Conservation (phyloP, 2,113 vertebrate genomes). For the Stigmatopora argus region DNA sequence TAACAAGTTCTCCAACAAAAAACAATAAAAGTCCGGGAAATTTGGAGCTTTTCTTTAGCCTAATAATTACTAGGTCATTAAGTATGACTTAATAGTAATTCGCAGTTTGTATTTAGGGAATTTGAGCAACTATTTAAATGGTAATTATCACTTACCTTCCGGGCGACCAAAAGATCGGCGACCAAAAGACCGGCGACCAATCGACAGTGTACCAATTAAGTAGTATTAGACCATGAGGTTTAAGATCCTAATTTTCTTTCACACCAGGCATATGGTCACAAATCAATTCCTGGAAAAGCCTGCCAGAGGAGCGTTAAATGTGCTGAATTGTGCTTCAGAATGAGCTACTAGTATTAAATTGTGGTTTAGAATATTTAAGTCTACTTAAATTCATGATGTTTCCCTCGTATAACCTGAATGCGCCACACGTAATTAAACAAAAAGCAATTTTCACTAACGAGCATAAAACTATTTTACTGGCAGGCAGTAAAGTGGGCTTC, state of each 20-base stretch:
- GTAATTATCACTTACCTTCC: too few relatives aligned
- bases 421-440: neutral
- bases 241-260: conserved; percentile 24
- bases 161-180: too few relatives aligned
- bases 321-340: conserved; percentile 13
- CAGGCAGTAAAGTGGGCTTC: neutral
- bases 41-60: too few relatives aligned
- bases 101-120: too few relatives aligned
- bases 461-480: conserved; percentile 4
- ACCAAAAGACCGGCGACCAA: too few relatives aligned
- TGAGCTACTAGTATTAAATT: conserved; percentile 14
- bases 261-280: conserved; percentile 22
- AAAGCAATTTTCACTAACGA: neutral
- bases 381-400: neutral
- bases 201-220: too few relatives aligned
- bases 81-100: too few relatives aligned
- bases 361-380: conserved; percentile 5
- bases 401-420: neutral
- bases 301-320: conserved; percentile 22
- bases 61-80: too few relatives aligned
- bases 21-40: too few relatives aligned
- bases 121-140: too few relatives aligned
- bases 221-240: conserved; percentile 10
- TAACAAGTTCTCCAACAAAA: too few relatives aligned
- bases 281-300: conserved; percentile 12